Base-by-base conservation (phyloP, 1,140 invertebrate genomes). In the Eulimnadia texana region DNA sequence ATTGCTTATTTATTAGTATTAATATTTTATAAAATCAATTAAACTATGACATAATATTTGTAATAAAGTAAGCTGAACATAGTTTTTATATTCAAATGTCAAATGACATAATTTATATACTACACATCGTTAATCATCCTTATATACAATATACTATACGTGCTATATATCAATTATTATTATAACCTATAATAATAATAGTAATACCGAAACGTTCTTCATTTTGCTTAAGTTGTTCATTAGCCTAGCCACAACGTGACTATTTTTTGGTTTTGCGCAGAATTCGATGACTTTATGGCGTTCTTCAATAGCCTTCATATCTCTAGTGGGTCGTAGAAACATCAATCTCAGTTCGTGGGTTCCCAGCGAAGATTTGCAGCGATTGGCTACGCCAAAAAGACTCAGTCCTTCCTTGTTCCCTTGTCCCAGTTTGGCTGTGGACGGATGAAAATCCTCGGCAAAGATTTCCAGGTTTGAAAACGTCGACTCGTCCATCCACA, bases 381-480 rank as follows among this genome's bases (percentile, higher is more conserved):
- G 33, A 42, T 16, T 83, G 49, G 88, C 77, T n/a, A 86, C 69
- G 16, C 81, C 80, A 74, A 77, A 89, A 2, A 90, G 69, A 69
- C 85, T 88, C 10, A 84, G 73, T 0, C 84, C 84, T 70, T 88
- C 84, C 68, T 80, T 82, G 3, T 52, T 68, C 9, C 72, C 72
- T 60, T 70, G 75, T 23, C 76, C 77, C 20, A 78, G 77, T 70
- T 88, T 89, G 66, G 83, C 86, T 20, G 78, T 77, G 63, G 85
- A 85, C 6, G 88, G 86, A 71, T 90, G 87, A n/a, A 79, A 73
- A 50, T 80, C 77, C 23, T 78, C 74, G 50, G 80, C 79, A 67
- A 90, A 86, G 51, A 93, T 84, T 73, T 89, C 83, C 10, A 93
- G 70, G 13, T 82, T 80, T 61, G 79, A 78, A 68, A 82, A 87